A percentile compares a stretch with the other conserved stretches of the same genome.
Conservation (phyloP, 2,113 vertebrate species). For the Mirza zaza region DNA sequence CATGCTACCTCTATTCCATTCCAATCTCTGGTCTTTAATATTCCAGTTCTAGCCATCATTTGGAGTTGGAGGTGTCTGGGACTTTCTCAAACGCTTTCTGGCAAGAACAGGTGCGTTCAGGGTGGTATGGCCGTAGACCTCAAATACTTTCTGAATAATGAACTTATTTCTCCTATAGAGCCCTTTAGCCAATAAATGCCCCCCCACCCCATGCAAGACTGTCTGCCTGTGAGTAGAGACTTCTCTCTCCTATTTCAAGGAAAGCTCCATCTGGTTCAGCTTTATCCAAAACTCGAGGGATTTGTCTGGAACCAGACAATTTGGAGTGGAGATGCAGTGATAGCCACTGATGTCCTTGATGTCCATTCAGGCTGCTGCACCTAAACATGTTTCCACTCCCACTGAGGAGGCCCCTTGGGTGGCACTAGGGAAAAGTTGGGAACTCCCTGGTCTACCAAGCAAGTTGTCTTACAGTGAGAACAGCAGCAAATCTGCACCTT, state of each 20-base stretch:
- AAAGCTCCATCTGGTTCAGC: not conserved
- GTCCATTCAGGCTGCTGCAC: not conserved
- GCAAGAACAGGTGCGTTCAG: no score
- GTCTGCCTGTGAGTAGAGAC: not conserved
- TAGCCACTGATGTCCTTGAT: not conserved
- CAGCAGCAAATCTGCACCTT: not conserved
- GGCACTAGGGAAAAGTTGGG: not conserved
- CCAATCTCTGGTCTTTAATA: not conserved
- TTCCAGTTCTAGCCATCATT: not conserved
- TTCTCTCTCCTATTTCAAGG: not conserved
- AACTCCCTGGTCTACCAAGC: not conserved
- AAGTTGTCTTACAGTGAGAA: not conserved
- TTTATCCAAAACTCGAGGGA: not conserved
- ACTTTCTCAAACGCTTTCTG: not conserved
- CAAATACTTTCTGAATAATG: not conserved
- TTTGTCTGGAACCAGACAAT: not conserved
- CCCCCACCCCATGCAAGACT: fast-evolving
- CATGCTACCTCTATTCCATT: not conserved
- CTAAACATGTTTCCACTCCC: not conserved
- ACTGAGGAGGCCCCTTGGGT: not conserved
- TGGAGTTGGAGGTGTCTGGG: not conserved
- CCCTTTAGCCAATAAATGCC: not conserved
- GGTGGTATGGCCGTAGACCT: not conserved
- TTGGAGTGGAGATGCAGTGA: not conserved
- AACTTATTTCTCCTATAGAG: not conserved